Evolutionary conservation across 1,140 invertebrate species (phyloP), one percentile per base, ranked within the genome.

Genomic region (Ips nitidus): DNA sequence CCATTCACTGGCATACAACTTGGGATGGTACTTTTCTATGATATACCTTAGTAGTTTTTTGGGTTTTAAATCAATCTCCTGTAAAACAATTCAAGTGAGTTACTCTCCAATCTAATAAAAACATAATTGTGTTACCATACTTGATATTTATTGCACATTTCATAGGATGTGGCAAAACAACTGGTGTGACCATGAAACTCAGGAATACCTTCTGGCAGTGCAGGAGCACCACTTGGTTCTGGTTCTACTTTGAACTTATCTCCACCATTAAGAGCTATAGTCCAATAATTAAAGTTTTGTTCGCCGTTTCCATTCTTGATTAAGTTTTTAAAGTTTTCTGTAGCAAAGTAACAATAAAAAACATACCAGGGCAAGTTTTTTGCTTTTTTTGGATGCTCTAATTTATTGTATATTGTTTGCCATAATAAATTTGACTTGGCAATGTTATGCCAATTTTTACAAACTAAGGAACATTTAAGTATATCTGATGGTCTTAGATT

Each of bases 131-230:
- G 4, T 36, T 4, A 55, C n/a, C 5, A 6, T 53, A 72, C 72
- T 74, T 82, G 81, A 3, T 74, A 52, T 76, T 81, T 82, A 40
- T 36, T 59, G 58, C 77, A 78, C 5, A 50, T 41, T 7, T 53
- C 8, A 73, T 74, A 82, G n/a, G 81, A 82, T 8, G 81, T 82
- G 6, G 76, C 77, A 76, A 82, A 82, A 71, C 79, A 81, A 55
- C 74, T 77, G 37, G 64, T 74, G 52, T 71, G 62, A 2, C 68
- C 71, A 58, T 77, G 69, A 68, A 81, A 78, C 53, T 79, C 77
- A 36, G 75, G 70, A 47, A 73, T 43, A 60, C 71, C 66, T 57
- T 8, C 4, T 38, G 74, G 74, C 39, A 76, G 63, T 36, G 70
- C 69, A 50, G 75, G 70, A 57, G 72, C 55, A 53, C 80, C 78